Conservation (phyloP, 2,113 vertebrate species). For the Sarotherodon lohbergeri region DNA sequence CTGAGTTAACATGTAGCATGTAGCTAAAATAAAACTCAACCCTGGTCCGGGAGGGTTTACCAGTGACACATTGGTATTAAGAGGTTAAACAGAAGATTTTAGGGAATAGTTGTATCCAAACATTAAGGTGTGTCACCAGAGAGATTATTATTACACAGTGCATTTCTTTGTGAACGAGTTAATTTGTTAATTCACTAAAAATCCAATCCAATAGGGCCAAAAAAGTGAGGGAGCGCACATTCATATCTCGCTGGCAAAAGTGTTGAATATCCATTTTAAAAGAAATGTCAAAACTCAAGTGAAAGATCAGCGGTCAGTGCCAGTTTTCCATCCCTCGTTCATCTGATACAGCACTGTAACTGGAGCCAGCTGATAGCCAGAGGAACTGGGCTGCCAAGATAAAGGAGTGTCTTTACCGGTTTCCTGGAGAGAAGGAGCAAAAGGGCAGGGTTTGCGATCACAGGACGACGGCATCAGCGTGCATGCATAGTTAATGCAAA, state of each 20-base stretch:
- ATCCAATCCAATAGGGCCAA: background rate
- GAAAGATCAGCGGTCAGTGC: slow-evolving; percentile 2
- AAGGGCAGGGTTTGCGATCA: slow-evolving; percentile 24
- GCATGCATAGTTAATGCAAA: slow-evolving; percentile 39
- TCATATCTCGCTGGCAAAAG: background rate
- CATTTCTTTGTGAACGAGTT: background rate
- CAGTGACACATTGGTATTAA: background rate
- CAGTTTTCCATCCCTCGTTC: slow-evolving; percentile 21
- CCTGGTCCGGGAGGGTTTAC: background rate
- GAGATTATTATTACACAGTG: background rate
- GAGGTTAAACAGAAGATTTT: background rate
- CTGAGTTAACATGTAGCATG: background rate
- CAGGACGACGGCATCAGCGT: background rate
- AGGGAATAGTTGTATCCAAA: background rate
- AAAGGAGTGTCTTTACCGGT: background rate
- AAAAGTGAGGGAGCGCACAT: background rate
- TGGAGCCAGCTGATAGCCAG: slow-evolving; percentile 38
- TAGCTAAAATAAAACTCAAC: background rate
- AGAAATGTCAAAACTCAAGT: background rate
- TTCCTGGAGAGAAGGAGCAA: slow-evolving; percentile 8
- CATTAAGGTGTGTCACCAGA: background rate
- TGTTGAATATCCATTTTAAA: background rate
- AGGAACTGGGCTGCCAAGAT: background rate
- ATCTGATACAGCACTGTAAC: slow-evolving; percentile 63
- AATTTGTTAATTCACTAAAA: background rate